Percentiles rank a stretch among this genome's conserved stretches.
Conservation (phyloP, 2,888 invertebrate species). For the Macrophya annulata region DNA sequence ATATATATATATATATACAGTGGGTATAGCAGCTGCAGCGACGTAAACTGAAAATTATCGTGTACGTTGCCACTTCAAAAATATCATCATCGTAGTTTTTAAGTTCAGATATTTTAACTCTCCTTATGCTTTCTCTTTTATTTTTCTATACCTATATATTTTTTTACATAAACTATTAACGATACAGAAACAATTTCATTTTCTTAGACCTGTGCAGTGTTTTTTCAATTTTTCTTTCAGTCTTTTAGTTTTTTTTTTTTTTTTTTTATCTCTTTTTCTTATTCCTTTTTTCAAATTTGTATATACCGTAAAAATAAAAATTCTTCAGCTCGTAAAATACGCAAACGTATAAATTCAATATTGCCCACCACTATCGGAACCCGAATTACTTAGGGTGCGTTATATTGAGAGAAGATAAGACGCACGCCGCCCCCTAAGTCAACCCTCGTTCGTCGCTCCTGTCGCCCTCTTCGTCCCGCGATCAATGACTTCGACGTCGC, state of each 20-base stretch:
- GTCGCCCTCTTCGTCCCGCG: slow-evolving; percentile 33
- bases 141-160: neutral
- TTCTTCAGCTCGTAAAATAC: neutral
- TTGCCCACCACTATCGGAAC: neutral
- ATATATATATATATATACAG: neutral
- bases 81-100: neutral
- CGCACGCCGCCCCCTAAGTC: slow-evolving; percentile 29
- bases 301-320: neutral
- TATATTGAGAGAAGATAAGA: slow-evolving; percentile 7
- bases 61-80: neutral
- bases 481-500: slow-evolving; percentile 48
- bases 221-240: neutral
- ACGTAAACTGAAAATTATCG: slow-evolving; percentile 25
- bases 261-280: neutral
- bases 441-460: slow-evolving; percentile 42
- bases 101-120: neutral
- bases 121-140: neutral
- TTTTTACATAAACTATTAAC: neutral
- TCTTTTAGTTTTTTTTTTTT: neutral
- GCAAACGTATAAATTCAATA: neutral
- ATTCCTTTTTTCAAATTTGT: neutral
- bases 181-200: neutral
- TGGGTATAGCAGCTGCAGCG: neutral
- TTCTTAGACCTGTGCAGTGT: neutral
- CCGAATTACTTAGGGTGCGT: slow-evolving; percentile 4